Base-by-base conservation (phyloP, 2,888 invertebrate genomes). In the Saturnia pavonia region DNA sequence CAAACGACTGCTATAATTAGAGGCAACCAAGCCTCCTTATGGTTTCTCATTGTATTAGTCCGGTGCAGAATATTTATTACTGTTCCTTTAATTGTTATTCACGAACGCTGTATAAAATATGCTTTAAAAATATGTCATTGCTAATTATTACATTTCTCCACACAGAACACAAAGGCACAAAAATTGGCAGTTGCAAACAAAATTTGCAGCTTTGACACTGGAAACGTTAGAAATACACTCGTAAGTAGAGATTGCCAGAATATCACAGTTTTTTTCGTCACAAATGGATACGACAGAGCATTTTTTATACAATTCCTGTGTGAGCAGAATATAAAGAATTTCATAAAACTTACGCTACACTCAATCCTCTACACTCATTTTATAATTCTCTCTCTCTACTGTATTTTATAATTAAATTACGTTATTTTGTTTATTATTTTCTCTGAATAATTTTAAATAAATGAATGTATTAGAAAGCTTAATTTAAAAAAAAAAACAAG, bases 1-100 rank as follows among this genome's bases (percentile, higher is more conserved):
- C 80, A 73, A n/a, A 77, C 72, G 54, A 78, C 74, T 43, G 84
- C 75, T 70, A 89, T 75, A 9, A 88, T 77, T 68, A 91, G 82
- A 84, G 85, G 84, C 83, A 84, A 71, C 71, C 78, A 76, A 71
- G 85, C 84, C 88, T 87, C 84, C 77, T 77, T 85, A 74, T 81
- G 76, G 78, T 77, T 79, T 78, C 74, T 85, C 91, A 91, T 91
- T 77, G 77, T 86, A 79, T 75, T 75, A 77, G 71, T 75, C 69
- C 73, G 76, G 70, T 74, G 68, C 73, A 71, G 81, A 72, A 79
- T 88, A 87, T 87, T 82, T 85, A 86, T 85, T 76, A 40, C 65
- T 65, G 65, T 74, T 74, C 67, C 74, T 73, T 75, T 76, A 77
- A 74, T 73, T 72, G 51, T 72, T 72, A 71, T 74, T 65, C 73